A percentile compares a stretch with the other conserved stretches of the same genome.
These are phyloP conservation scores for Halocaridina rubra DNA, from an alignment of 2,888 invertebrate genomes.

Conservation along the genomic window DNA sequence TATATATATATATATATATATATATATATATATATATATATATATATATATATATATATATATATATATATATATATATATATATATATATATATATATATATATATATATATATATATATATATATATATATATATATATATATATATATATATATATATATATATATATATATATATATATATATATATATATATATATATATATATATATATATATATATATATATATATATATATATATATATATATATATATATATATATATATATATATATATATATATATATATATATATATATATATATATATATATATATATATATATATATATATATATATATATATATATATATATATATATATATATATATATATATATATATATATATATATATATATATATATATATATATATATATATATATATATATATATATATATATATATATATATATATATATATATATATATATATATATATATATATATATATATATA, in stretches of 20 bases:
- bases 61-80: background rate
- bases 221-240: background rate
- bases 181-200: background rate
- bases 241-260: background rate
- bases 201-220: background rate
- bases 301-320: background rate
- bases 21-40: slow-evolving; percentile 15
- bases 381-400: background rate
- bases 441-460: background rate
- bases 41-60: background rate
- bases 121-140: background rate
- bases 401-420: background rate
- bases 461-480: background rate
- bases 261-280: background rate
- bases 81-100: background rate
- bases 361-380: background rate
- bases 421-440: background rate
- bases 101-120: background rate
- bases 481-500: background rate
- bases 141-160: background rate
- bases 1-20: background rate
- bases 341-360: background rate
- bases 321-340: background rate
- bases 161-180: background rate
- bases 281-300: background rate